Conservation (phyloP, 2,888 invertebrate species). For the Cephonodes hylas region DNA sequence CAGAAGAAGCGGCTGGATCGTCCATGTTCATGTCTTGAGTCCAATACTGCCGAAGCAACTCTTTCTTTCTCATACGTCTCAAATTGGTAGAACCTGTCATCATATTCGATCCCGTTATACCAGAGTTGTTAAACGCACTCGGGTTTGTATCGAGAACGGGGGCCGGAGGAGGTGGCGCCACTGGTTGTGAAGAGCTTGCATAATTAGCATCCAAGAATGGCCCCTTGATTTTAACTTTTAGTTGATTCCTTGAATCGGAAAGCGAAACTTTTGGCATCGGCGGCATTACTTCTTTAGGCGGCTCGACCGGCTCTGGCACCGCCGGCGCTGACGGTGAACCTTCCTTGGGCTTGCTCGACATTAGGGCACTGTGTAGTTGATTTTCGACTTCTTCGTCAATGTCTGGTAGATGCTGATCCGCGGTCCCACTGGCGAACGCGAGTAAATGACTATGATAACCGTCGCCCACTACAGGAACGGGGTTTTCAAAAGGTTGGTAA, state of each 20-base stretch:
- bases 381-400: constrained; percentile 91
- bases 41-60: constrained; percentile 89
- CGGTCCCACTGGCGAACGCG: constrained; percentile 85
- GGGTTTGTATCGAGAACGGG: constrained; percentile 60
- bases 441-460: constrained; percentile 83
- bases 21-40: constrained; percentile 93
- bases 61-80: constrained; percentile 94
- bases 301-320: constrained; percentile 38
- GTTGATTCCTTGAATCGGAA: constrained; percentile 90
- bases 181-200: constrained; percentile 82
- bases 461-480: constrained; percentile 79
- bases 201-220: constrained; percentile 90
- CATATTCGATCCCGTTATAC: constrained; percentile 63
- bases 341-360: constrained; percentile 74
- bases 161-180: constrained; percentile 71
- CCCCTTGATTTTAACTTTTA: constrained; percentile 95
- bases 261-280: constrained; percentile 85
- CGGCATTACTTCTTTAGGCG: constrained; percentile 50
- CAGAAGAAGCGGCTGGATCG: constrained; percentile 82
- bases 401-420: constrained; percentile 86
- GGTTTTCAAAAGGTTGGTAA: constrained; percentile 85
- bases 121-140: constrained; percentile 62
- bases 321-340: constrained; percentile 37
- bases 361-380: constrained; percentile 85
- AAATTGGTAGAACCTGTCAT: constrained; percentile 87